Conservation (phyloP, 2,797 vertebrate species). For the Myiothlypis coronata region DNA sequence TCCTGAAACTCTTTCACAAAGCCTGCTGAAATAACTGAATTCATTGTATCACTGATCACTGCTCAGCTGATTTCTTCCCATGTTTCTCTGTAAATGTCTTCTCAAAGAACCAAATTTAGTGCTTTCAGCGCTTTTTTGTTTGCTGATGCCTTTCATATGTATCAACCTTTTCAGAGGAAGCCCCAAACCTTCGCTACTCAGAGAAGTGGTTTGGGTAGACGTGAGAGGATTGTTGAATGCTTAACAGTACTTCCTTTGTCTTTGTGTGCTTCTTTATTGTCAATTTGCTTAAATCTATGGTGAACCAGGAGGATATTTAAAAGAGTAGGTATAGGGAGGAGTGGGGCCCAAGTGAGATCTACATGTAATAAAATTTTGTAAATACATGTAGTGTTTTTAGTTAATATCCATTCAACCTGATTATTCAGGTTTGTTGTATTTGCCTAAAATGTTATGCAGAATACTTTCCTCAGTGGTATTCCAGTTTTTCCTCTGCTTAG, state of each 20-base stretch:
- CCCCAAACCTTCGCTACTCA: background rate
- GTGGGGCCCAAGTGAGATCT: background rate
- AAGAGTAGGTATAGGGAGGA: background rate
- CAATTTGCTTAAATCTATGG: background rate
- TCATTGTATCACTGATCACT: background rate
- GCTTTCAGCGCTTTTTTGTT: background rate
- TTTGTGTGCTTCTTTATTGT: background rate
- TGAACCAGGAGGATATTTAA: background rate
- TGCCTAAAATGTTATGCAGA: background rate
- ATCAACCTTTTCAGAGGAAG: background rate
- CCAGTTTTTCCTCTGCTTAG: background rate
- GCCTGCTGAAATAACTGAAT: background rate
- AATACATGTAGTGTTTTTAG: background rate
- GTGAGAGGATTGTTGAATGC: background rate
- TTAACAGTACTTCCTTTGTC: background rate
- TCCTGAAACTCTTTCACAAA: background rate
- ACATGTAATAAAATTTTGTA: background rate
- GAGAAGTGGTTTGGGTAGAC: background rate
- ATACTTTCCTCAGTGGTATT: background rate
- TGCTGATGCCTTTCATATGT: background rate
- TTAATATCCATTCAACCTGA: background rate
- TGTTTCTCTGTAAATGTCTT: background rate
- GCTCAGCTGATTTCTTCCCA: background rate
- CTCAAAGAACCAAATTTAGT: background rate
- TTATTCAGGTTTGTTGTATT: background rate